A percentile compares a stretch with the other conserved stretches of the same genome.
These are phyloP conservation scores for Stegodyphus mimosarum DNA, from an alignment of 1,140 invertebrate genomes.

Conservation along the genomic window DNA sequence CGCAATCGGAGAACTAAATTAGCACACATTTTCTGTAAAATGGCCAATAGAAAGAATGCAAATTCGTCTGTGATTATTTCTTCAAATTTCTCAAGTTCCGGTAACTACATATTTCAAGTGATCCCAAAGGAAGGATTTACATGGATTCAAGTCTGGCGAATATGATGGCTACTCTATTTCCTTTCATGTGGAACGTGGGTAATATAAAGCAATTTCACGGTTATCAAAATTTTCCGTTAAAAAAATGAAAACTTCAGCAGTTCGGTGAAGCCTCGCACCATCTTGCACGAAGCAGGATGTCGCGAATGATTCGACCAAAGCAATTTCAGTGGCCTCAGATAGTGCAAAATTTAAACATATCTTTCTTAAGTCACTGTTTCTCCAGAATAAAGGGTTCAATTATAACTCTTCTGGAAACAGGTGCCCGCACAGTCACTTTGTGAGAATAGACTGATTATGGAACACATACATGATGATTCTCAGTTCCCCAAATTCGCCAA, in stretches of 20 bases:
- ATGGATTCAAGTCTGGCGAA: slow-evolving; percentile 61
- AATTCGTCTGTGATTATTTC: neutral
- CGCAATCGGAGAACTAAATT: neutral
- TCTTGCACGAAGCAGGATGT: too few relatives aligned
- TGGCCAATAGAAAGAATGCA: neutral
- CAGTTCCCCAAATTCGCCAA: slow-evolving; percentile 64
- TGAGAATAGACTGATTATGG: slow-evolving; percentile 65
- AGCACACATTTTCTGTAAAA: neutral
- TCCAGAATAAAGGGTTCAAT: slow-evolving; percentile 60
- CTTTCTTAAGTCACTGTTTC: neutral
- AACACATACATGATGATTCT: slow-evolving; percentile 64
- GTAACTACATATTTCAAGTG: slow-evolving; percentile 53
- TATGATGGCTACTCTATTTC: slow-evolving; percentile 49
- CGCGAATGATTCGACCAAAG: slow-evolving; percentile 4
- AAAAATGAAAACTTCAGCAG: neutral
- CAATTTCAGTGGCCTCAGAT: slow-evolving; percentile 1
- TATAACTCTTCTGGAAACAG: slow-evolving; percentile 66
- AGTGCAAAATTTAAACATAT: slow-evolving; percentile 11
- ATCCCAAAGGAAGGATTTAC: slow-evolving; percentile 62
- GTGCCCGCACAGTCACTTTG: slow-evolving; percentile 66
- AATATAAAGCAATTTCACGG: neutral
- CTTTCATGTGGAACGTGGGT: neutral
- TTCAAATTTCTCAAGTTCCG: neutral
- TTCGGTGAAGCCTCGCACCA: slow-evolving; percentile 9
- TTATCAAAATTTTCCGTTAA: slow-evolving; percentile 11